phyloP scores from a whole-genome alignment of 2,113 vertebrate species.

The Alces alces region DNA sequence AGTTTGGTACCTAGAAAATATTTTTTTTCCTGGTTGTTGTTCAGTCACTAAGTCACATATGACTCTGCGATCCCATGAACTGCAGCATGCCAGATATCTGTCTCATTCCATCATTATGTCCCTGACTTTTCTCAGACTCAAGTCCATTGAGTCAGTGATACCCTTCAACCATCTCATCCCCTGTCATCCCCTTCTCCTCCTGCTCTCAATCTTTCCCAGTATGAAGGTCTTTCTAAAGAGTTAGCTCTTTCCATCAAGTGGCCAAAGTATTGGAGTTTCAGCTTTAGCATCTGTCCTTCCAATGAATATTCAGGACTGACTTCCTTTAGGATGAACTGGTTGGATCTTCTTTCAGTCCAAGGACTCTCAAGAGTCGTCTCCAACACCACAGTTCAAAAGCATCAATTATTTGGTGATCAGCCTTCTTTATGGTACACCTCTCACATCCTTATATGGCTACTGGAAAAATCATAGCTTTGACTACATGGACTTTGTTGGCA shows the following conservation, averaged over 20 bases:
- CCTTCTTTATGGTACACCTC: not conserved
- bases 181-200: not conserved
- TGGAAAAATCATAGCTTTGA: not conserved
- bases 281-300: not conserved
- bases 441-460: not conserved
- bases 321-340: not conserved
- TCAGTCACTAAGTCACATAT: not conserved
- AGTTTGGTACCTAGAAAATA: not conserved
- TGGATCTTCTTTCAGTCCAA: not conserved
- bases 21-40: not conserved
- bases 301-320: not conserved
- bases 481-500: not conserved
- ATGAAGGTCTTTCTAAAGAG: not conserved
- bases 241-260: not conserved
- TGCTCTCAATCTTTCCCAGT: not conserved
- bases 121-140: not conserved
- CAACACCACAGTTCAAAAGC: not conserved
- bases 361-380: not conserved
- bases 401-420: not conserved
- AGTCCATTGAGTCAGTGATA: not conserved
- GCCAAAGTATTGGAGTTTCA: not conserved
- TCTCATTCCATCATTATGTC: not conserved
- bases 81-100: not conserved
- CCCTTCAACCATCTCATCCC: not conserved
- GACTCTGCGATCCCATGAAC: not conserved